These are phyloP conservation scores for Mallotus villosus DNA, from an alignment of 2,797 vertebrate genomes.

Conservation along the genomic window DNA sequence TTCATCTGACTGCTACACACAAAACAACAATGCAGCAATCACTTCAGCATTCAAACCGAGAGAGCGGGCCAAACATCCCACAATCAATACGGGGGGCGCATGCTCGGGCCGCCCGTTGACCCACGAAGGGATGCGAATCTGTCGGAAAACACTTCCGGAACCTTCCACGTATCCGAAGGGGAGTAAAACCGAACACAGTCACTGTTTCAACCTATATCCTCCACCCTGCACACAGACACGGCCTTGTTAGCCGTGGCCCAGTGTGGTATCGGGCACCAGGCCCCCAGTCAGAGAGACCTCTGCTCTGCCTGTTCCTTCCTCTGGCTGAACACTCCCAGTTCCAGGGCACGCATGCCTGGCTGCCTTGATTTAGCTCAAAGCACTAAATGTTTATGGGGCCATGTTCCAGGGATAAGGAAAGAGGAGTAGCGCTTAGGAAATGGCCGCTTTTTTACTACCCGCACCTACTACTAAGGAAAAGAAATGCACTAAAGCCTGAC, in stretches of 20 bases:
- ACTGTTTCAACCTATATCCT: background rate
- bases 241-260: background rate
- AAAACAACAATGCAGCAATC: too few species aligned
- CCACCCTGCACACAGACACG: background rate
- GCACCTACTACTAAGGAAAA: background rate
- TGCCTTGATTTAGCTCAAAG: conserved; percentile 53
- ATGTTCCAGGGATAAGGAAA: conserved; percentile 30
- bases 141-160: too few species aligned
- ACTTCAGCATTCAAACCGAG: too few species aligned
- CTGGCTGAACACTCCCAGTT: conserved; percentile 10
- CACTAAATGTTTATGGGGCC: conserved; percentile 48
- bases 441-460: conserved; percentile 34
- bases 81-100: too few species aligned
- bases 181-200: background rate
- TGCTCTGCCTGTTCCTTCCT: conserved; percentile 20
- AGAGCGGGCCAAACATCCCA: too few species aligned
- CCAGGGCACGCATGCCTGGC: conserved; percentile 35
- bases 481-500: conserved; percentile 43
- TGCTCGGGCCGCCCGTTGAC: too few species aligned
- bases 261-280: conserved; percentile 4
- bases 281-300: conserved; percentile 6
- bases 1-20: too few species aligned
- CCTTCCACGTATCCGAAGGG: too few species aligned
- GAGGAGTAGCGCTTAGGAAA: conserved; percentile 41
- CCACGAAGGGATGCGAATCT: too few species aligned